Evolutionary conservation across 64 coral and sea anemone genomes (phyloP).

Genomic region (Porites australiensis): DNA sequence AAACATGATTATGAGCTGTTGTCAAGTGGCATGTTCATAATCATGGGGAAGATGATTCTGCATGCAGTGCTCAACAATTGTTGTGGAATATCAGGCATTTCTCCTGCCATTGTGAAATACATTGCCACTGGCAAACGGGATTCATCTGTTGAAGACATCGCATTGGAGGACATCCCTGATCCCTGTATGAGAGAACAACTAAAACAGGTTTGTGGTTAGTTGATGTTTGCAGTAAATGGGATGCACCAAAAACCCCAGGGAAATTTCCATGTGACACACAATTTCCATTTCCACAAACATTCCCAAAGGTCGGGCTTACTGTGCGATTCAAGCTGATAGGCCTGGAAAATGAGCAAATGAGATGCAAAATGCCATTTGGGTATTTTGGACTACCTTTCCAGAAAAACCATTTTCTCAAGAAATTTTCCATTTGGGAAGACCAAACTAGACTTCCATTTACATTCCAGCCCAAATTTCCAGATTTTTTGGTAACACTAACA

Average conservation of each 20-base stretch:
- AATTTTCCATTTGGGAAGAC: not conserved
- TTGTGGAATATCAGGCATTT: slow-evolving; percentile 12
- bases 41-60: slow-evolving; percentile 28
- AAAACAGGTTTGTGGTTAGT: not conserved
- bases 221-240: slow-evolving; percentile 2
- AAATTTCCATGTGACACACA: slow-evolving; percentile 1
- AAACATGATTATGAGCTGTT: not conserved
- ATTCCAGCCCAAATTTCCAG: slow-evolving; percentile 1
- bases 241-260: slow-evolving; percentile 3
- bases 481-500: slow-evolving; percentile 1
- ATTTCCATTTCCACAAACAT: slow-evolving; percentile 9
- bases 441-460: no score
- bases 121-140: slow-evolving; percentile 13
- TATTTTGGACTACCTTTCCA: no score
- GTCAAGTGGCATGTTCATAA: not conserved
- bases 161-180: slow-evolving; percentile 24
- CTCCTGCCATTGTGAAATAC: slow-evolving; percentile 1
- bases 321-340: slow-evolving; percentile 1
- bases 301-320: slow-evolving; percentile 8
- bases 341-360: no score
- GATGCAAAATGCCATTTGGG: no score
- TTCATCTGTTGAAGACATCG: slow-evolving; percentile 8
- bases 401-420: not conserved
- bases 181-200: slow-evolving; percentile 10
- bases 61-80: slow-evolving; percentile 37